These are phyloP conservation scores for Epinephelus malabaricus DNA, from an alignment of 2,797 vertebrate genomes.

Conservation along the genomic window DNA sequence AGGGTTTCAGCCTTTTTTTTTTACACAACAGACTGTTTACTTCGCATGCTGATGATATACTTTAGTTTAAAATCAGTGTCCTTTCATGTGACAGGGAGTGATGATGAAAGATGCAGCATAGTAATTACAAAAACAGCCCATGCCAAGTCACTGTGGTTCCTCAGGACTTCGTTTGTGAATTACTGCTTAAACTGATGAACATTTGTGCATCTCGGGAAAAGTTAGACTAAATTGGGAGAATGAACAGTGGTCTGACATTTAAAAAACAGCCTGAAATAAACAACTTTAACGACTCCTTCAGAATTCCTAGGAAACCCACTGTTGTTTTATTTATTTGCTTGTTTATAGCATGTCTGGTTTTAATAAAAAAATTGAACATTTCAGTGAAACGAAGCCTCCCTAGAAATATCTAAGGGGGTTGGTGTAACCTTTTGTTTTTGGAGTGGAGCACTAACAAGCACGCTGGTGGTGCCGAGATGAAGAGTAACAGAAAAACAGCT, in stretches of 20 bases:
- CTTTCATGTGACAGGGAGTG: neutral
- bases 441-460: constrained; percentile 6
- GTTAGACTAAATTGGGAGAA: constrained; percentile 28
- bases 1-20: neutral
- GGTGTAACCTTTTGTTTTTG: neutral
- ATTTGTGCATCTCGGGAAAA: constrained; percentile 13
- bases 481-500: constrained; percentile 26
- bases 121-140: neutral
- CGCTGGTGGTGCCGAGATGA: constrained; percentile 4
- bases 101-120: neutral
- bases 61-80: neutral
- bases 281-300: constrained; percentile 42
- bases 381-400: neutral
- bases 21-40: neutral
- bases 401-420: constrained; percentile 8
- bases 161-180: neutral
- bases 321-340: constrained; percentile 26
- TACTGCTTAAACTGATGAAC: neutral
- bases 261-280: constrained; percentile 47
- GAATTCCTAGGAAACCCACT: constrained; percentile 25
- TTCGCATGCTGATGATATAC: neutral
- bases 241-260: constrained; percentile 19
- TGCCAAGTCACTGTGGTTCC: neutral
- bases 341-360: constrained; percentile 41
- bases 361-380: constrained; percentile 4